Base-by-base conservation (phyloP, 2,797 vertebrate species). In the Leptoclinus maculatus region DNA sequence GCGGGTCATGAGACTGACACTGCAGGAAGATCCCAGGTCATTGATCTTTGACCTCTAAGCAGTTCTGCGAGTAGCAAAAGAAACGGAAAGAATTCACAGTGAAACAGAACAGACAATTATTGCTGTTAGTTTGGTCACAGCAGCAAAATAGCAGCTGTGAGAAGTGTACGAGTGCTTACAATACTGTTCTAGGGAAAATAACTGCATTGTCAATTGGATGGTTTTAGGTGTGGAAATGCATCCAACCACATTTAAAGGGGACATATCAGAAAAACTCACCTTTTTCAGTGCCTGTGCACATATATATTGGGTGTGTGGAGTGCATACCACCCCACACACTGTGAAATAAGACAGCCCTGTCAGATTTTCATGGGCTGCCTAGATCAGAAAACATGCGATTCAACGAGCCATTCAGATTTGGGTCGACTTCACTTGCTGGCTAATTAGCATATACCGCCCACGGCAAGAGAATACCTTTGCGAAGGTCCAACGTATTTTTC, bases 1-100 rank as follows among this genome's bases (percentile, higher is more conserved):
- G 13, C n/a, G 19, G 77, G 58, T 88, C 74, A 84, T 25, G 62
- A 78, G 51, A 78, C 53, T 79, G 66, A 65, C 64, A 29, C 57
- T 53, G 38, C 51, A 49, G 32, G 29, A 71, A 66, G 72, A 73
- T 67, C 38, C 27, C 49, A 68, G 80, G 63, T 86, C 68, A 79
- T 29, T 43, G 63, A 82, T 74, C 34, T 88, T 78, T 89, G 75
- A 87, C 76, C 81, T 85, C 23, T 49, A 6, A 71, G 71, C 69
- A 54, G 25, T n/a, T 63, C 54, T 69, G 27, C 9, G 45, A 70
- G 62, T 27, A 73, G 73, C 29, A 43, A 66, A 57, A 60, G 62
- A 63, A 70, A 80, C 19, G 3, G 13, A 17, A 60, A 53, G 39
- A 78, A 77, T 74, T 77, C 73, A 80, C 19, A 4, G 39, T 36